These are phyloP conservation scores for Sander lucioperca DNA, from an alignment of 2,113 vertebrate genomes.

Conservation along the genomic window DNA sequence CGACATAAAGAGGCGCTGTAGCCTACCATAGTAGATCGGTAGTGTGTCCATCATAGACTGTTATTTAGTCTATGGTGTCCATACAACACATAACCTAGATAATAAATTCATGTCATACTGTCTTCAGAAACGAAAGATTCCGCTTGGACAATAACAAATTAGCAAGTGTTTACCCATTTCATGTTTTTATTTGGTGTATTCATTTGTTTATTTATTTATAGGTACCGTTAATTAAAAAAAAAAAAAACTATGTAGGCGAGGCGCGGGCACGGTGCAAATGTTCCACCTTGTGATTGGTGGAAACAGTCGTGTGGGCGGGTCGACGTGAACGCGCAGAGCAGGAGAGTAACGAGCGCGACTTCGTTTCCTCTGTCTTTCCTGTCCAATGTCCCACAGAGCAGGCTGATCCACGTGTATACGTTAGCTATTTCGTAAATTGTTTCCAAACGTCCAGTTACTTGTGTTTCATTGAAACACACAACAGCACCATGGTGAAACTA, in stretches of 20 bases:
- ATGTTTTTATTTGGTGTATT: too few relatives aligned
- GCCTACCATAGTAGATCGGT: too few relatives aligned
- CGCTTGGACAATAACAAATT: too few relatives aligned
- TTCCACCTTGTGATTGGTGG: constrained; percentile 55
- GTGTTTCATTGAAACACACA: constrained; percentile 73
- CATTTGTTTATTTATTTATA: too few relatives aligned
- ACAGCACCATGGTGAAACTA: constrained; percentile 83
- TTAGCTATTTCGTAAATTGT: constrained; percentile 19
- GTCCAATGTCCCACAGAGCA: constrained; percentile 61
- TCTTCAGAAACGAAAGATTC: too few relatives aligned
- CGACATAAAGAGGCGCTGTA: background rate
- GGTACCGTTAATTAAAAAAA: too few relatives aligned
- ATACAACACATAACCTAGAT: too few relatives aligned
- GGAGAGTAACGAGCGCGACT: constrained; percentile 66
- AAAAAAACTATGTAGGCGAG: constrained; percentile 1
- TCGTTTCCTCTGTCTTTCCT: constrained; percentile 77
- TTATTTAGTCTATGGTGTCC: too few relatives aligned
- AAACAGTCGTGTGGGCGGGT: constrained; percentile 53
- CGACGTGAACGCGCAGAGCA: constrained; percentile 62
- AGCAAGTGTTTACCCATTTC: too few relatives aligned
- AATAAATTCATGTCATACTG: too few relatives aligned
- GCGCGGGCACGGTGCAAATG: constrained; percentile 63
- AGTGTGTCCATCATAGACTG: too few relatives aligned
- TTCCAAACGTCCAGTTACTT: constrained; percentile 29
- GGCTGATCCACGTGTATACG: constrained; percentile 78